Evolutionary conservation across 2,888 invertebrate genomes (phyloP).

Genomic region (Schizotus pectinicornis): DNA sequence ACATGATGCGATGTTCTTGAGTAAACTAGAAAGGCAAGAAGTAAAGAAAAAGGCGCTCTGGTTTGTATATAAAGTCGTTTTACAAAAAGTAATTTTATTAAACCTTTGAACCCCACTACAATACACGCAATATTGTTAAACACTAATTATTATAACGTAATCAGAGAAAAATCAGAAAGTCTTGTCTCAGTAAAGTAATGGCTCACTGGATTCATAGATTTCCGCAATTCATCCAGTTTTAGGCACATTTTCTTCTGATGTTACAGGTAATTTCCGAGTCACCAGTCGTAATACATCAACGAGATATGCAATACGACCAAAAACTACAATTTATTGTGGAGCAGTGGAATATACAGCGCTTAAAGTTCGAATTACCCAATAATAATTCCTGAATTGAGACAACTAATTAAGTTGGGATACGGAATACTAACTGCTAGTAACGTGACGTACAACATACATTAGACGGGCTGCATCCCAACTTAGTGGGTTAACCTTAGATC

Average conservation of each 20-base stretch:
- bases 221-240: constrained; percentile 31
- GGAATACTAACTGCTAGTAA: constrained; percentile 7
- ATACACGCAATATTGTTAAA: constrained; percentile 43
- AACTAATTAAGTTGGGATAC: constrained; percentile 18
- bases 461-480: constrained; percentile 18
- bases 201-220: constrained; percentile 25
- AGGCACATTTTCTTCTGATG: constrained; percentile 36
- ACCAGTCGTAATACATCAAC: constrained; percentile 5
- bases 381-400: constrained; percentile 28
- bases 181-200: constrained; percentile 31
- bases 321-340: constrained; percentile 14
- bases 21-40: too few species aligned
- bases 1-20: too few species aligned
- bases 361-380: constrained; percentile 15
- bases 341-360: constrained; percentile 7
- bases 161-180: constrained; percentile 31
- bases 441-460: neutral
- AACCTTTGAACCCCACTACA: constrained; percentile 52
- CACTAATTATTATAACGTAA: constrained; percentile 38
- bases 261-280: constrained; percentile 15
- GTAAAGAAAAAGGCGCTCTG: too few species aligned
- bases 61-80: too few species aligned
- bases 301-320: constrained; percentile 8
- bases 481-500: constrained; percentile 8
- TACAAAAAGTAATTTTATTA: constrained; percentile 45